phyloP scores from a whole-genome alignment of 2,888 invertebrate species.

The Pachymerium ferrugineum region DNA sequence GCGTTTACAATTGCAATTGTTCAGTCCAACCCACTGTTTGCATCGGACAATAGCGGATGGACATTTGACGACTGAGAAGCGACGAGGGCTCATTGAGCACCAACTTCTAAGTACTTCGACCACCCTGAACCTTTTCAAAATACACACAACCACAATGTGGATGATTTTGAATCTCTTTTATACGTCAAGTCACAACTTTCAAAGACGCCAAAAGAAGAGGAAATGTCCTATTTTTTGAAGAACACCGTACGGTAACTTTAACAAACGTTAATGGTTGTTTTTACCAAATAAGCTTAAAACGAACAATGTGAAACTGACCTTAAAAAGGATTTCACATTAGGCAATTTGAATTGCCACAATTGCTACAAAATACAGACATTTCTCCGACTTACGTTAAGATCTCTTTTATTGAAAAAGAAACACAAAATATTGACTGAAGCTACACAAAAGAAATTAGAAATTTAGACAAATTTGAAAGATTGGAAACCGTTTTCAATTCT shows the following conservation, averaged over 20 bases:
- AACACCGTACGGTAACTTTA: too few species aligned
- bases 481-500: too few species aligned
- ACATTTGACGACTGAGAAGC: not conserved
- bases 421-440: not conserved
- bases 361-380: too few species aligned
- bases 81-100: not conserved
- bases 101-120: slow-evolving; percentile 4
- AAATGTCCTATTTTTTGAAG: too few species aligned
- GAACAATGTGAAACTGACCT: too few species aligned
- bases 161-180: too few species aligned
- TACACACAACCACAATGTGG: not conserved
- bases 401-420: too few species aligned
- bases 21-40: not conserved
- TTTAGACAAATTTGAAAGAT: not conserved
- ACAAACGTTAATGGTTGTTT: too few species aligned
- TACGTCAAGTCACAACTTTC: not conserved
- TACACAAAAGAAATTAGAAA: not conserved
- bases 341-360: too few species aligned
- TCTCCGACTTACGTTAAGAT: too few species aligned
- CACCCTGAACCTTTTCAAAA: not conserved
- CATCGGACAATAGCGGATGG: not conserved
- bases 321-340: too few species aligned
- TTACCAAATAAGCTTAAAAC: too few species aligned
- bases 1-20: slow-evolving; percentile 4
- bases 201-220: not conserved